phyloP scores from a whole-genome alignment of 1,140 invertebrate genomes.

The Spodoptera litura region DNA sequence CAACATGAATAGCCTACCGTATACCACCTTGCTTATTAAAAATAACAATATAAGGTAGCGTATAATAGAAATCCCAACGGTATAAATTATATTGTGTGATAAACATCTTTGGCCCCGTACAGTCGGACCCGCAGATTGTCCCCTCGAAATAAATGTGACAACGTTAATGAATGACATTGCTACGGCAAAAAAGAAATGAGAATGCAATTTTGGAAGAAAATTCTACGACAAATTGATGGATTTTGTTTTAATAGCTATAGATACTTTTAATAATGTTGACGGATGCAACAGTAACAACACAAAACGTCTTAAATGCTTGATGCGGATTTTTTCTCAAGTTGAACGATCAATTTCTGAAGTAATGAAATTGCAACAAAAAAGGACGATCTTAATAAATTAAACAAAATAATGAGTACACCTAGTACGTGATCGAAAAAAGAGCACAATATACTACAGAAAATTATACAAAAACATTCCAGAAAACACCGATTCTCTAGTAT shows the following conservation, averaged over 20 bases:
- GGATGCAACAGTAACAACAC: too few species aligned
- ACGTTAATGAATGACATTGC: constrained; percentile 62
- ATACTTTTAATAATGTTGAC: too few species aligned
- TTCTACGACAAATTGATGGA: neutral
- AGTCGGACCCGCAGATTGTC: constrained; percentile 67
- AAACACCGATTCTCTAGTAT: constrained; percentile 29
- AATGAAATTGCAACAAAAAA: too few species aligned
- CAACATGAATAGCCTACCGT: neutral
- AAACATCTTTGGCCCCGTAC: constrained; percentile 65
- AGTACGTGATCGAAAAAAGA: constrained; percentile 1
- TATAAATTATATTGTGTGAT: constrained; percentile 77
- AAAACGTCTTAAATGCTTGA: too few species aligned
- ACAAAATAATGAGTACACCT: constrained; percentile 1
- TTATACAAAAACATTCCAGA: constrained; percentile 20
- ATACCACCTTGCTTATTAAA: constrained; percentile 40
- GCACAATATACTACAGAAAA: constrained; percentile 28
- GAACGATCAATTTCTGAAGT: too few species aligned
- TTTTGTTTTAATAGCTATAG: neutral
- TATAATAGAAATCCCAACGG: constrained; percentile 62
- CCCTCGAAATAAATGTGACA: constrained; percentile 63
- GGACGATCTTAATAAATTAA: neutral
- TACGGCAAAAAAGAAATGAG: constrained; percentile 66
- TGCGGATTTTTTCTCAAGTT: too few species aligned
- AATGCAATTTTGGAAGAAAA: constrained; percentile 53
- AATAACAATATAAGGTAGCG: constrained; percentile 42